Base-by-base conservation (phyloP, 2,888 invertebrate genomes). In the Tubulanus polymorphus region DNA sequence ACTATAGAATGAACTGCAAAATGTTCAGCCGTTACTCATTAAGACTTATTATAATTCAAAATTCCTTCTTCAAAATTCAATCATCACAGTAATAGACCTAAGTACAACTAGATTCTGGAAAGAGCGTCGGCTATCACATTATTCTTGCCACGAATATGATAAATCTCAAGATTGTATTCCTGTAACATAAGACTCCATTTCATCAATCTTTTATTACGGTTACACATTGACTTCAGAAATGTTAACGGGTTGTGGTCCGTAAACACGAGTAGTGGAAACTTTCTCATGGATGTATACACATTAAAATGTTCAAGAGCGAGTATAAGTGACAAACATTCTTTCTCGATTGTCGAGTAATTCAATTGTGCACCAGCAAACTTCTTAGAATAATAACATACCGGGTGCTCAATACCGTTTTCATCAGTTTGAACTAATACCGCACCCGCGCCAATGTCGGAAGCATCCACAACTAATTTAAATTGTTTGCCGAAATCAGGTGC, bases 391-490 rank as follows among this genome's bases (percentile, higher is more conserved):
- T 37, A 51, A 6, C 26, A 25, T 2, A 55, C 51, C 23, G 55
- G 55, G 27, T 55, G 55, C 5, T 55, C 55, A 3, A 50, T 2
- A 2, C 51, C 51, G 29, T 37, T 6, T 3, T 28, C 23, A 41
- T 51, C 51, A 8, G 27, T 18, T 35, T 55, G 55, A 6, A 37
- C 41, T 28, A 55, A 23, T 20, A 55, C 50, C 25, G 51, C 55
- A 8, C 55, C 55, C 2, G 30, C 18, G 3, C 46, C 50, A 3
- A n/a, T 25, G 20, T 37, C 32, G 15, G 45, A 45, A 18, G 51
- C 50, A 30, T 55, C 55, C 6, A 51, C 29, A 3, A 37, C 37
- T 8, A 50, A 10, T 10, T n/a, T 35, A 35, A 51, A 41, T 10
- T 20, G 51, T 18, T 27, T 8, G 3, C 28, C 27, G 27, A 8